Percentiles rank a stretch among this genome's conserved stretches.
These are phyloP conservation scores for Rhyacichthys aspro DNA, from an alignment of 2,797 vertebrate genomes.

Conservation along the genomic window DNA sequence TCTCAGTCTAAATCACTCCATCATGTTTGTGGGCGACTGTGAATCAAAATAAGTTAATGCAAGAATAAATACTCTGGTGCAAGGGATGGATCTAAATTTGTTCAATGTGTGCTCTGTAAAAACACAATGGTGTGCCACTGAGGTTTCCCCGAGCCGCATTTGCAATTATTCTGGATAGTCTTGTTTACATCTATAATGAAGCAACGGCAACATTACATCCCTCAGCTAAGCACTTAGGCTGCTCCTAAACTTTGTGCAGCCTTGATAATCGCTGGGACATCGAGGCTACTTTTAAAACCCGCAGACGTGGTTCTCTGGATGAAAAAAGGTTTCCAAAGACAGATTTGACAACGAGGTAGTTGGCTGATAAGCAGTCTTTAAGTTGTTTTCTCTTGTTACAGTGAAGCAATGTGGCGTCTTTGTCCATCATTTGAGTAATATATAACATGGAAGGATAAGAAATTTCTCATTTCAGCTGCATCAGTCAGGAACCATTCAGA, in stretches of 20 bases:
- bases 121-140: conserved; percentile 67
- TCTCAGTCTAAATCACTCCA: conserved; percentile 61
- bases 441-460: not conserved
- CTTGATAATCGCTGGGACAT: conserved; percentile 41
- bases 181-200: conserved; percentile 72
- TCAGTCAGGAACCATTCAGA: no score
- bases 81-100: conserved; percentile 68
- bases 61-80: conserved; percentile 63
- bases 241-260: conserved; percentile 52
- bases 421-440: not conserved
- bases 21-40: conserved; percentile 67
- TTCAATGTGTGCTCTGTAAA: conserved; percentile 75
- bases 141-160: conserved; percentile 65
- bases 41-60: conserved; percentile 76
- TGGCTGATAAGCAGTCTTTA: conserved; percentile 30
- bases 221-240: conserved; percentile 53
- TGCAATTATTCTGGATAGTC: conserved; percentile 59
- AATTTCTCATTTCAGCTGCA: no score
- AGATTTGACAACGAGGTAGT: conserved; percentile 18
- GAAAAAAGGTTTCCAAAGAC: conserved; percentile 24
- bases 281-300: conserved; percentile 28
- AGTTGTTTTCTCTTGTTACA: conserved; percentile 31
- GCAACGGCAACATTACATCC: conserved; percentile 61
- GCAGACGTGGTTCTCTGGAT: conserved; percentile 18
- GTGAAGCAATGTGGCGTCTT: conserved; percentile 23